Conservation (phyloP, 2,797 vertebrate genomes). For the Mus minutoides region DNA sequence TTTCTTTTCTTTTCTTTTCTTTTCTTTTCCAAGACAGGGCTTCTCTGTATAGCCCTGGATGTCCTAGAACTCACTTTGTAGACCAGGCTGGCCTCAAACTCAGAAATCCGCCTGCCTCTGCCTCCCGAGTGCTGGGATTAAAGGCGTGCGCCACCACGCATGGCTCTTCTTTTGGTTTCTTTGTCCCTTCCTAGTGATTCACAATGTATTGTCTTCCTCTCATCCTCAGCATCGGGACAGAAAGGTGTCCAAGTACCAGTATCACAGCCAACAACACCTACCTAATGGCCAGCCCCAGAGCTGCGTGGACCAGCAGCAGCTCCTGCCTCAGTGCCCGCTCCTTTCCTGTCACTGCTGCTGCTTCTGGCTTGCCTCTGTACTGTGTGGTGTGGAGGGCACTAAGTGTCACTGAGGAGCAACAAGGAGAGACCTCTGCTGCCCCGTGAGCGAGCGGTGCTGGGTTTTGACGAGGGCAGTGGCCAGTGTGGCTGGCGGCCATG, state of each 20-base stretch:
- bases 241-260: conserved; percentile 92
- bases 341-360: conserved; percentile 55
- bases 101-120: too few species aligned
- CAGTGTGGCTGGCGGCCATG: not conserved
- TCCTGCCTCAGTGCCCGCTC: conserved; percentile 41
- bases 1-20: too few species aligned
- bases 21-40: too few species aligned
- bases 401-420: conserved; percentile 42
- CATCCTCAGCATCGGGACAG: conserved; percentile 88
- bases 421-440: conserved; percentile 57
- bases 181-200: not conserved
- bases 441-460: not conserved
- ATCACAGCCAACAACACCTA: conserved; percentile 87
- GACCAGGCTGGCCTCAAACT: too few species aligned
- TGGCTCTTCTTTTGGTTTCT: not conserved
- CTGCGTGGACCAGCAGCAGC: conserved; percentile 60
- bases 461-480: conserved; percentile 20
- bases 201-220: not conserved
- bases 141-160: too few species aligned
- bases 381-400: conserved; percentile 53
- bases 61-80: too few species aligned
- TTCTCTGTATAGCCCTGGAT: too few species aligned
- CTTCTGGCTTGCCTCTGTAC: conserved; percentile 71
- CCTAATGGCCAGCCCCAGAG: conserved; percentile 82
- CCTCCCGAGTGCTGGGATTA: too few species aligned